Percentiles rank a stretch among this genome's conserved stretches.
Evolutionary conservation across 2,888 invertebrate species (phyloP).

Genomic region (Lasioglossum malachurum): DNA sequence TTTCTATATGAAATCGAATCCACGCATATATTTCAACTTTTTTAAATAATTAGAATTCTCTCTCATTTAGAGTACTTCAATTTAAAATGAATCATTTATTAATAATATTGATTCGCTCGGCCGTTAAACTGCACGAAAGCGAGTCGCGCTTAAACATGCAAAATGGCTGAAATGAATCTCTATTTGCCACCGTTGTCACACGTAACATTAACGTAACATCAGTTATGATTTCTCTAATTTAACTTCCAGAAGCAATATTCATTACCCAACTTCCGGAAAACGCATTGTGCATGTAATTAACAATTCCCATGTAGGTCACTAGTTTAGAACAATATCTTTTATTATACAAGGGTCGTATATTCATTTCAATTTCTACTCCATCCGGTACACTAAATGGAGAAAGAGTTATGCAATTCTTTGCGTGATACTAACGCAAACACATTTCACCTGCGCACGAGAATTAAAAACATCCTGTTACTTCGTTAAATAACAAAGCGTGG

Average conservation of each 20-base stretch:
- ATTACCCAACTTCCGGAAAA: not conserved
- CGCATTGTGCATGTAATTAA: conserved; percentile 9
- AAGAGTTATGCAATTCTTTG: not conserved
- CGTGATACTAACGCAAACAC: not conserved
- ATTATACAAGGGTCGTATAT: not conserved
- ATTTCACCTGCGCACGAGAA: not conserved
- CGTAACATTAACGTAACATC: not conserved
- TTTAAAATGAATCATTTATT: not conserved
- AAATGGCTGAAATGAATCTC: not conserved
- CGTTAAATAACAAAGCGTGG: not conserved
- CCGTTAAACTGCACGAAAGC: not conserved
- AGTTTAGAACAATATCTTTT: conserved; percentile 13
- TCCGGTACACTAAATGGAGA: not conserved
- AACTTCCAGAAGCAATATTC: not conserved
- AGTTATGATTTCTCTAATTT: not conserved
- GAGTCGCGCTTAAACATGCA: not conserved
- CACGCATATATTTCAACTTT: too few relatives aligned
- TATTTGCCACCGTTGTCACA: not conserved
- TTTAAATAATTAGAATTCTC: too few relatives aligned
- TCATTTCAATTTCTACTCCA: conserved; percentile 23
- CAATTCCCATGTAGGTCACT: conserved; percentile 14
- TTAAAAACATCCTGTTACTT: not conserved
- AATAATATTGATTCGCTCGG: not conserved
- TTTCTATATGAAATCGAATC: not conserved
- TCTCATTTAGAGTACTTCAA: not conserved